These are phyloP conservation scores for Lasioglossum baleicum DNA, from an alignment of 1,140 invertebrate genomes.

Conservation along the genomic window DNA sequence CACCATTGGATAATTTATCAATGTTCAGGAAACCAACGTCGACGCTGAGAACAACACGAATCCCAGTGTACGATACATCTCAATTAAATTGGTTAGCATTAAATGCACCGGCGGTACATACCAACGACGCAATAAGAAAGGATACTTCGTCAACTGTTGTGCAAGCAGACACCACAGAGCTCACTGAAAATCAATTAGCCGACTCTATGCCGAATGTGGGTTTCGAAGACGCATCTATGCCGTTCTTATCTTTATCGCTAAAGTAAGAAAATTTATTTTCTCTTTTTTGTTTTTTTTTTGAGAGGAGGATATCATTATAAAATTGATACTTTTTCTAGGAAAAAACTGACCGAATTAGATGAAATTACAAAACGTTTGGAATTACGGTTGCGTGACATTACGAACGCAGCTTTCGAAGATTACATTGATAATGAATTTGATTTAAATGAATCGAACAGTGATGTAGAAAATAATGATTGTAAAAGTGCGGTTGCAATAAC, in stretches of 20 bases:
- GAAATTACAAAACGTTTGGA: slow-evolving; percentile 83
- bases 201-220: slow-evolving; percentile 48
- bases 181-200: slow-evolving; percentile 22
- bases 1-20: slow-evolving; percentile 78
- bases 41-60: slow-evolving; percentile 27
- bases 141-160: slow-evolving; percentile 2
- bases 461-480: slow-evolving; percentile 58
- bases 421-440: slow-evolving; percentile 81
- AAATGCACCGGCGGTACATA: slow-evolving; percentile 33
- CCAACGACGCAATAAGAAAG: slow-evolving; percentile 13
- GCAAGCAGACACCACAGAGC: slow-evolving; percentile 14
- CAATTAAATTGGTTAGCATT: slow-evolving; percentile 49
- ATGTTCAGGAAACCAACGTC: slow-evolving; percentile 54
- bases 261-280: slow-evolving; percentile 64
- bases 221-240: slow-evolving; percentile 72
- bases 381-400: slow-evolving; percentile 81
- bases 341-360: slow-evolving; percentile 83
- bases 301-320: background rate
- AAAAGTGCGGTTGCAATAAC: background rate
- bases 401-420: slow-evolving; percentile 80
- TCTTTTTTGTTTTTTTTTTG: background rate
- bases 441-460: slow-evolving; percentile 61
- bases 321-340: slow-evolving; percentile 73
- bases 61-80: slow-evolving; percentile 30
- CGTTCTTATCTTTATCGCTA: slow-evolving; percentile 73